Conservation (phyloP, 2,888 invertebrate genomes). For the Amblyjoppa proteus region DNA sequence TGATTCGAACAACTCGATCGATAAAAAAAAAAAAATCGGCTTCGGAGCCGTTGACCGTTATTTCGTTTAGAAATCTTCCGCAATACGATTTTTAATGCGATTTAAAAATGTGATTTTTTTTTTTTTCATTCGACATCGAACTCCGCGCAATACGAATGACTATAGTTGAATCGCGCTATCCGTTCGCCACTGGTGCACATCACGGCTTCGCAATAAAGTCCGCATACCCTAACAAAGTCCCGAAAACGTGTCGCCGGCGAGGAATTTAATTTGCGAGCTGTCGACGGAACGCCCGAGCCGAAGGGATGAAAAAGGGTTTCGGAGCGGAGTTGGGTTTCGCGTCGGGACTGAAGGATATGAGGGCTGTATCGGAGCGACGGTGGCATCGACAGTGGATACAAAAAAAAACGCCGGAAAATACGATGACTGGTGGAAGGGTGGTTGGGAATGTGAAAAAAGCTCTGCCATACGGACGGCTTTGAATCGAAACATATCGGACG, state of each 20-base stretch:
- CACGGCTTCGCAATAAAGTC: slow-evolving; percentile 30
- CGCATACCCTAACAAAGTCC: slow-evolving; percentile 12
- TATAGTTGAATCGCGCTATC: neutral
- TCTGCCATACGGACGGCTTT: neutral
- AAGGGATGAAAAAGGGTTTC: slow-evolving; percentile 36
- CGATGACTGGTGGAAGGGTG: neutral
- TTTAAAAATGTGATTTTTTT: neutral
- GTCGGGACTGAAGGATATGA: neutral
- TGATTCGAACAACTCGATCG: neutral
- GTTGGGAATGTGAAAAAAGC: neutral
- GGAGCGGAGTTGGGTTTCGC: neutral
- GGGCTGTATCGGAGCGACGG: neutral
- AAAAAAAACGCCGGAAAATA: slow-evolving; percentile 14
- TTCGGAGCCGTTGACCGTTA: too few relatives aligned
- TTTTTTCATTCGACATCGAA: neutral
- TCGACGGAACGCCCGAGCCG: slow-evolving; percentile 10
- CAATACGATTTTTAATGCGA: too few relatives aligned
- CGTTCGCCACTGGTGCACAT: neutral
- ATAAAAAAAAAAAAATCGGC: neutral
- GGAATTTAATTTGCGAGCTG: slow-evolving; percentile 44
- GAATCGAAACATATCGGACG: neutral
- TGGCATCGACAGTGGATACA: neutral
- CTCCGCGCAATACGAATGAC: neutral
- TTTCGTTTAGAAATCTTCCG: neutral
- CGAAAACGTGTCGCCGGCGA: slow-evolving; percentile 24